These are phyloP conservation scores for Smutsia gigantea DNA, from an alignment of 2,797 vertebrate genomes.

Conservation along the genomic window DNA sequence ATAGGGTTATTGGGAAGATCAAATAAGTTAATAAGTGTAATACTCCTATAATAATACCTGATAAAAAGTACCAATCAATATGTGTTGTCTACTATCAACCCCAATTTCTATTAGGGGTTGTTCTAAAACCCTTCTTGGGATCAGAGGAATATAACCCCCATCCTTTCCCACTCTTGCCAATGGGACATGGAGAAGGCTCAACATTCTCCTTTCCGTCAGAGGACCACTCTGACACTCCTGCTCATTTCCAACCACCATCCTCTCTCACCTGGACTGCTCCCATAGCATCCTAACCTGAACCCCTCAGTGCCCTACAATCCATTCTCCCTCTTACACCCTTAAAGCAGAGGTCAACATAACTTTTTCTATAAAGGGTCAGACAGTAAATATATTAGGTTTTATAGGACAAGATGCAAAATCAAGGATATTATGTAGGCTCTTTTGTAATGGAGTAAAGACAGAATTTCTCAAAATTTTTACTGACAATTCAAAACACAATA, in stretches of 20 bases:
- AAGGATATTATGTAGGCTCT: neutral
- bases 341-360: neutral
- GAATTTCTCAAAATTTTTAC: neutral
- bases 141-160: neutral
- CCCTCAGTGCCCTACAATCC: fast-evolving
- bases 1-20: neutral
- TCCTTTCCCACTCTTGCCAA: neutral
- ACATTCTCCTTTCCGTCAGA: neutral
- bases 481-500: neutral
- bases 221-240: neutral
- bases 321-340: neutral
- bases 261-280: neutral
- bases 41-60: neutral
- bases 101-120: neutral
- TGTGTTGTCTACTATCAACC: neutral
- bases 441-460: neutral
- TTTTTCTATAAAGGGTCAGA: neutral
- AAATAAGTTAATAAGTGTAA: neutral
- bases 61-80: neutral
- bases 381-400: neutral
- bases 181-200: neutral
- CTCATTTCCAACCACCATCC: neutral
- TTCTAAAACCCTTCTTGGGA: neutral
- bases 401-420: neutral
- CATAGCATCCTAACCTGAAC: neutral